Conservation (phyloP, 1,140 invertebrate genomes). For the Eurosta solidaginis region DNA sequence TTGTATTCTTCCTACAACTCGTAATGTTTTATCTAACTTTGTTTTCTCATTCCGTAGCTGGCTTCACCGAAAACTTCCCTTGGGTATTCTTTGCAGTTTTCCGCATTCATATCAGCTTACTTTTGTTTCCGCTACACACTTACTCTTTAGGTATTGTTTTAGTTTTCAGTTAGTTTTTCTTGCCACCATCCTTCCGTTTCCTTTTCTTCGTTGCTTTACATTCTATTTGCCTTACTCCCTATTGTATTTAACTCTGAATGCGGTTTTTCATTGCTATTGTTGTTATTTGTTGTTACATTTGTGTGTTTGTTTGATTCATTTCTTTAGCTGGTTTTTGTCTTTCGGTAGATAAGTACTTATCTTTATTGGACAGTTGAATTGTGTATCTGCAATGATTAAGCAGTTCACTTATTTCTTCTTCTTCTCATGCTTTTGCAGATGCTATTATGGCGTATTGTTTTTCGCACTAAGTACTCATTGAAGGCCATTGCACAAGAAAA, state of each 20-base stretch:
- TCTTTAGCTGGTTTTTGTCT: neutral
- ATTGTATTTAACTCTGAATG: constrained; percentile 10
- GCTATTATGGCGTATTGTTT: too few relatives aligned
- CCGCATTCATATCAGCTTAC: neutral
- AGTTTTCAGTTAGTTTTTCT: constrained; percentile 7
- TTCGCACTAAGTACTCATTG: too few relatives aligned
- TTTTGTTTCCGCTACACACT: neutral
- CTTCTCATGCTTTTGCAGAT: neutral
- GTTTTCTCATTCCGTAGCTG: neutral
- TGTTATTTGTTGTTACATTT: neutral
- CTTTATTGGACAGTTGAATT: constrained; percentile 28
- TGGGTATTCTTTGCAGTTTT: neutral
- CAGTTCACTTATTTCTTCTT: constrained; percentile 21
- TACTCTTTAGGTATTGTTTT: neutral
- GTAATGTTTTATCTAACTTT: neutral
- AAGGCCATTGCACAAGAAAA: too few relatives aligned
- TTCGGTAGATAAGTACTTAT: constrained; percentile 8
- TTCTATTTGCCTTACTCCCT: neutral
- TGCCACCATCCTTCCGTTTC: neutral
- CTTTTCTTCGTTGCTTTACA: neutral
- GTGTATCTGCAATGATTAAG: constrained; percentile 24
- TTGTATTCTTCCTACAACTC: neutral
- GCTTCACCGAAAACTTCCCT: neutral
- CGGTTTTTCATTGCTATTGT: neutral
- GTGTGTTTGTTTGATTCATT: neutral